Conservation (phyloP, 2,113 vertebrate genomes). For the Sakesphorus luctuosus region DNA sequence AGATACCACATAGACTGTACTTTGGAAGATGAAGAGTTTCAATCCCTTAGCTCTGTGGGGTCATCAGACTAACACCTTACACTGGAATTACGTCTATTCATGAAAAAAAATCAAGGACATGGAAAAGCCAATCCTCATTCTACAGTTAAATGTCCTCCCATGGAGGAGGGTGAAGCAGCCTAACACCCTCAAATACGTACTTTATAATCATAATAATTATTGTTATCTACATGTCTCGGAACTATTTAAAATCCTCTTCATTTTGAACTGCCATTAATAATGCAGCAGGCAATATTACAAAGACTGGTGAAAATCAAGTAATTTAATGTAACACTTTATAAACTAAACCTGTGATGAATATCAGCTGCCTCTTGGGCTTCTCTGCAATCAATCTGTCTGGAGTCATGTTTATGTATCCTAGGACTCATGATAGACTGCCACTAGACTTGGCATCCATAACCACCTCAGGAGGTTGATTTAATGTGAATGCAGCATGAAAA, state of each 20-base stretch:
- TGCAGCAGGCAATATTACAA: constrained; percentile 26
- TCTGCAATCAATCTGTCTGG: constrained; percentile 11
- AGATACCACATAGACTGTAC: not conserved
- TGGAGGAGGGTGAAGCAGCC: not conserved
- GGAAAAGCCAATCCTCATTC: not conserved
- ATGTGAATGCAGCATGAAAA: constrained; percentile 38
- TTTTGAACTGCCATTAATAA: constrained; percentile 53
- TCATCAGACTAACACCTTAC: not conserved
- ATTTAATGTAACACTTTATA: constrained; percentile 47
- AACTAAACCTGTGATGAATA: not conserved
- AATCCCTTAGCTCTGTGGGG: not conserved
- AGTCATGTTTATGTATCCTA: constrained; percentile 32
- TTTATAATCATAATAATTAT: constrained; percentile 27
- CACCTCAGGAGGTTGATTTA: constrained; percentile 7
- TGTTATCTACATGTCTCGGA: constrained; percentile 18
- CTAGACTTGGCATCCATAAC: constrained; percentile 6
- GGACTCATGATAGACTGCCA: not conserved
- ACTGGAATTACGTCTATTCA: not conserved
- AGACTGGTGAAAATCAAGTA: constrained; percentile 13
- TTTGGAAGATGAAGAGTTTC: not conserved
- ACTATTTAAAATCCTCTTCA: constrained; percentile 53
- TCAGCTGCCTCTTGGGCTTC: constrained; percentile 16
- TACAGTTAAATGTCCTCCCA: not conserved
- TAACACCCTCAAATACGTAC: not conserved
- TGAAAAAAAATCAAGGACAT: not conserved